phyloP scores from a whole-genome alignment of 2,888 invertebrate genomes.

The Spodoptera littoralis region DNA sequence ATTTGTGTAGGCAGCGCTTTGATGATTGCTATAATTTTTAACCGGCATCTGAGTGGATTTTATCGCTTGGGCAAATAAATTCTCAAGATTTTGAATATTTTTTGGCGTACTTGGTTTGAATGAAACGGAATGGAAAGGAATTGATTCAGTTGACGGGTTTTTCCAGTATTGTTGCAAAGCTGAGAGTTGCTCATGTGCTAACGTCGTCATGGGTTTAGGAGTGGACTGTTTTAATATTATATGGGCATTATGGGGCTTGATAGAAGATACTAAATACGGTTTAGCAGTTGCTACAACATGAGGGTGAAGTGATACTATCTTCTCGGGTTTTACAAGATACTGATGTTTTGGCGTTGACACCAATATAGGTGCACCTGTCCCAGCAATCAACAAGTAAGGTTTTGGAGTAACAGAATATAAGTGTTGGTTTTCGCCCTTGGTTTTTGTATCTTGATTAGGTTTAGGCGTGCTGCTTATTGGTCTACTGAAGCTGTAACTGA shows the following conservation, averaged over 20 bases:
- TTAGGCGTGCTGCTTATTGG: constrained; percentile 60
- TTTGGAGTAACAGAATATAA: constrained; percentile 70
- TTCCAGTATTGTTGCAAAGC: constrained; percentile 80
- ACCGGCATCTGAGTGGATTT: constrained; percentile 64
- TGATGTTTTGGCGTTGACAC: constrained; percentile 74
- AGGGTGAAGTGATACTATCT: constrained; percentile 66
- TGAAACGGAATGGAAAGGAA: constrained; percentile 65
- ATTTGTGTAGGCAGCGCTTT: constrained; percentile 41
- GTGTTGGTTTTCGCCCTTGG: constrained; percentile 65
- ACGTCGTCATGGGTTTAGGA: constrained; percentile 74
- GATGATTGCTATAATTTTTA: constrained; percentile 59
- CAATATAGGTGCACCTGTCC: constrained; percentile 69
- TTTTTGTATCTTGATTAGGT: constrained; percentile 59
- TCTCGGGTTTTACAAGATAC: constrained; percentile 69
- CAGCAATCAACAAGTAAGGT: constrained; percentile 70
- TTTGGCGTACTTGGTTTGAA: constrained; percentile 67
- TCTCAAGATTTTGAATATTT: constrained; percentile 68
- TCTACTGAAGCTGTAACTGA: constrained; percentile 78
- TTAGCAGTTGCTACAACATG: constrained; percentile 66
- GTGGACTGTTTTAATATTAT: constrained; percentile 72
- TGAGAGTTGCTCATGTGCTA: constrained; percentile 77
- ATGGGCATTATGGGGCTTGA: constrained; percentile 67
- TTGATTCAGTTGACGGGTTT: constrained; percentile 68
- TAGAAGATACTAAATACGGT: constrained; percentile 70
- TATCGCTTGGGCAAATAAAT: constrained; percentile 71